These are phyloP conservation scores for Tapirus terrestris DNA, from an alignment of 2,113 vertebrate species.

Conservation along the genomic window DNA sequence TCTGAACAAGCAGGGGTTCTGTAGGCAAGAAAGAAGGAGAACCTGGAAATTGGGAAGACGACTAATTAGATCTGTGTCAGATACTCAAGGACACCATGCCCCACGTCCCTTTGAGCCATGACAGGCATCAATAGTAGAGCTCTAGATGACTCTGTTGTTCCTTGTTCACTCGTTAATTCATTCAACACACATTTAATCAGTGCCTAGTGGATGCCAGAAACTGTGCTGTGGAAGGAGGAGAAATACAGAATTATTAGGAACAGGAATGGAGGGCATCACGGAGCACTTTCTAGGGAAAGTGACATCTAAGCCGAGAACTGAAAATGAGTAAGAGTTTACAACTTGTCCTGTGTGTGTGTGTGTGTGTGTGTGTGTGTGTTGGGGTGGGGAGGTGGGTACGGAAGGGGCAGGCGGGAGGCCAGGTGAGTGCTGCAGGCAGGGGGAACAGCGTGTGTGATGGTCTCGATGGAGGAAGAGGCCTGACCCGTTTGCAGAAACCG, in stretches of 20 bases:
- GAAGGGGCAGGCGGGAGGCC: background rate
- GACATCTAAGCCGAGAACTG: background rate
- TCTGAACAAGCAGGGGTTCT: background rate
- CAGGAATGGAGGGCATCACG: no score
- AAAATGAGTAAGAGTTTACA: background rate
- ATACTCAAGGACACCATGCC: background rate
- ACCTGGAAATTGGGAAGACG: background rate
- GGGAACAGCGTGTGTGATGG: fast-evolving
- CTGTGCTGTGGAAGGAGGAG: background rate
- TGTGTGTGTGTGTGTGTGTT: background rate
- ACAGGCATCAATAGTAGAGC: background rate
- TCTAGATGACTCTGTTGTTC: background rate
- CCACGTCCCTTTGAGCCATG: background rate
- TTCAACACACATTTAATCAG: background rate
- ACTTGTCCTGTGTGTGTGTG: background rate
- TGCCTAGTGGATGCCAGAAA: background rate
- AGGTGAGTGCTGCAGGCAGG: background rate
- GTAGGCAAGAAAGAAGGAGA: background rate
- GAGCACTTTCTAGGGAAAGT: background rate
- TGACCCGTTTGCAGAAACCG: background rate
- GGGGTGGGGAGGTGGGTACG: background rate
- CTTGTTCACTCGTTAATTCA: background rate
- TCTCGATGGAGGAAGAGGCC: background rate
- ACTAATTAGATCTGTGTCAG: background rate
- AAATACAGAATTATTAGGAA: background rate